These are phyloP conservation scores for Callospermophilus lateralis DNA, from an alignment of 2,113 vertebrate genomes.

Conservation along the genomic window DNA sequence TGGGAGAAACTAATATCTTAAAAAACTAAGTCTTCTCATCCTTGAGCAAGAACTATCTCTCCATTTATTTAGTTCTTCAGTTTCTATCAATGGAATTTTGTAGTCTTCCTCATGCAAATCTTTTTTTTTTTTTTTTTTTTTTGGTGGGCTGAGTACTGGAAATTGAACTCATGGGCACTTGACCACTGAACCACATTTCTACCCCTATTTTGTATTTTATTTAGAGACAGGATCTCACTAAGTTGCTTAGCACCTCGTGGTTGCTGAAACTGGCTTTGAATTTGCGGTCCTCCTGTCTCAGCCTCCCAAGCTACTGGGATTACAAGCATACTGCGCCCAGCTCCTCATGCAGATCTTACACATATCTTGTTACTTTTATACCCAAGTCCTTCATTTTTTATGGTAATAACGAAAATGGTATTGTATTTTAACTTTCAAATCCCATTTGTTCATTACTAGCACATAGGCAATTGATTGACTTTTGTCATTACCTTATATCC, in stretches of 20 bases:
- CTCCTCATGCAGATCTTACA: not conserved
- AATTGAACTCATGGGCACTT: too few species aligned
- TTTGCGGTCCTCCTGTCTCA: too few species aligned
- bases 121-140: too few species aligned
- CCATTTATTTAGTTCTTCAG: not conserved
- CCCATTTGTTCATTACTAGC: not conserved
- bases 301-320: too few species aligned
- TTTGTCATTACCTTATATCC: not conserved
- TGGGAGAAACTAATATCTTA: not conserved
- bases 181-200: too few species aligned
- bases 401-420: not conserved
- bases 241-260: too few species aligned
- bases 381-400: not conserved
- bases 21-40: not conserved
- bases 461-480: not conserved
- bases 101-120: not conserved
- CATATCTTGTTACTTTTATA: not conserved
- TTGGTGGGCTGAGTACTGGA: too few species aligned
- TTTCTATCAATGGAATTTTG: not conserved
- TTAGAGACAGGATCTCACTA: too few species aligned
- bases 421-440: not conserved
- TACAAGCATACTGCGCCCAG: too few species aligned
- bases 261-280: too few species aligned
- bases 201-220: too few species aligned
- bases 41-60: not conserved